These are phyloP conservation scores for Drosophila quadrilineata DNA, from an alignment of 1,140 invertebrate species.

Conservation along the genomic window DNA sequence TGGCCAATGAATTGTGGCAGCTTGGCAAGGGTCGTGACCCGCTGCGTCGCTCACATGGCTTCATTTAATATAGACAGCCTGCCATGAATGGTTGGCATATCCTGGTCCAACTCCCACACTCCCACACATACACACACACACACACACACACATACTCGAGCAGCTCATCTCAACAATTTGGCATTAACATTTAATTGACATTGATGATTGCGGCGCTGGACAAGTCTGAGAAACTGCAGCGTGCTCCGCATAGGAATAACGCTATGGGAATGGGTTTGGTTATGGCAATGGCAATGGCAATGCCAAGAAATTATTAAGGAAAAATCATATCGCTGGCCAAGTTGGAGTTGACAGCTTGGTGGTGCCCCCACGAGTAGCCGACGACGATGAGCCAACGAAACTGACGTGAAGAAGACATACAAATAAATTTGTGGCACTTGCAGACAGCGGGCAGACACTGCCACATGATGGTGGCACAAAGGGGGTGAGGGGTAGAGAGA, in stretches of 20 bases:
- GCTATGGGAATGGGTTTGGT: conserved; percentile 38
- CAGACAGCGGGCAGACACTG: conserved; percentile 60
- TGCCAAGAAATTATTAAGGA: conserved; percentile 62
- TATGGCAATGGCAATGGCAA: conserved; percentile 36
- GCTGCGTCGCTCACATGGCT: conserved; percentile 31
- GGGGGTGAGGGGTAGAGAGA: not conserved
- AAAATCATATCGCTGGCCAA: conserved; percentile 64
- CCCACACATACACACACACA: too few relatives aligned
- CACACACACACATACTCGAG: too few relatives aligned
- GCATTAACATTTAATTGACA: conserved; percentile 74
- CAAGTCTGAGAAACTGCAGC: conserved; percentile 58
- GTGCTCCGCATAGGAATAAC: conserved; percentile 49
- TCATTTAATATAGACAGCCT: conserved; percentile 34
- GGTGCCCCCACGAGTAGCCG: conserved; percentile 11
- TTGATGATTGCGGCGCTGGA: conserved; percentile 67
- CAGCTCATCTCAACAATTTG: conserved; percentile 53
- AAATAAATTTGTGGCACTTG: conserved; percentile 74
- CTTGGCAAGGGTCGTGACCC: conserved; percentile 27
- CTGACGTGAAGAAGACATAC: conserved; percentile 70
- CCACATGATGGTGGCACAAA: not conserved
- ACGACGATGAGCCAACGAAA: too few relatives aligned
- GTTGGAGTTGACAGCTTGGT: conserved; percentile 7
- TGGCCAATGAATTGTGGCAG: conserved; percentile 46
- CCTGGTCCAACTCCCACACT: conserved; percentile 55
- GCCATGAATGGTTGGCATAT: conserved; percentile 33